Conservation (phyloP, 1,140 invertebrate genomes). For the Trachymyrmex septentrionalis region DNA sequence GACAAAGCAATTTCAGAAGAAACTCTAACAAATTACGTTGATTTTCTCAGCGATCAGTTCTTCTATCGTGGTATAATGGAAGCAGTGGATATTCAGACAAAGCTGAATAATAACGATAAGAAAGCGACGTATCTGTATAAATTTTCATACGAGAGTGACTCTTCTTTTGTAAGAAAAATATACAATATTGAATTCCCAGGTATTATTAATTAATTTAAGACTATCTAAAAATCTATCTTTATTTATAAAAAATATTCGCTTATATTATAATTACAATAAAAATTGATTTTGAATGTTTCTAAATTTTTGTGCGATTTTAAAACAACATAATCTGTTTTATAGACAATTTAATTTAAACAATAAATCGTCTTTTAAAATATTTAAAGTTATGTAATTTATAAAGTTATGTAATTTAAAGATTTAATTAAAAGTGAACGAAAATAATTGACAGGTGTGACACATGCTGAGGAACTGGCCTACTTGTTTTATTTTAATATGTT, state of each 20-base stretch:
- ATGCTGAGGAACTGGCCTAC: slow-evolving; percentile 77
- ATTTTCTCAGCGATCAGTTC: slow-evolving; percentile 83
- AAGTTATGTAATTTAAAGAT: background rate
- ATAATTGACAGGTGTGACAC: slow-evolving; percentile 72
- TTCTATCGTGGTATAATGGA: slow-evolving; percentile 84
- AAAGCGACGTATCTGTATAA: slow-evolving; percentile 85
- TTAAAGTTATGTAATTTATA: background rate
- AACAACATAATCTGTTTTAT: background rate
- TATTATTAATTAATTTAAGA: slow-evolving; percentile 9
- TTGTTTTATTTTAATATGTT: slow-evolving; percentile 67
- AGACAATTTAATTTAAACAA: background rate
- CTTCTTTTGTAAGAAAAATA: slow-evolving; percentile 13
- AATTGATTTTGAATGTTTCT: background rate
- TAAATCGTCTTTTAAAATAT: background rate
- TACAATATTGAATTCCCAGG: slow-evolving; percentile 42
- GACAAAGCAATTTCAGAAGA: slow-evolving; percentile 77
- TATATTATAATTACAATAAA: background rate
- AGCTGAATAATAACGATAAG: slow-evolving; percentile 56
- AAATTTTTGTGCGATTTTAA: background rate
- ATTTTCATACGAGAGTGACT: slow-evolving; percentile 82
- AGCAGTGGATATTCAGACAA: slow-evolving; percentile 82
- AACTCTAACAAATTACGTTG: slow-evolving; percentile 77
- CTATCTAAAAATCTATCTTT: background rate
- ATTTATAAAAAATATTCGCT: too few species aligned
- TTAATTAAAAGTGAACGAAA: background rate